Evolutionary conservation across 1,140 invertebrate genomes (phyloP), one percentile per base, ranked within the genome.

Genomic region (Drosophila pallidifrons): DNA sequence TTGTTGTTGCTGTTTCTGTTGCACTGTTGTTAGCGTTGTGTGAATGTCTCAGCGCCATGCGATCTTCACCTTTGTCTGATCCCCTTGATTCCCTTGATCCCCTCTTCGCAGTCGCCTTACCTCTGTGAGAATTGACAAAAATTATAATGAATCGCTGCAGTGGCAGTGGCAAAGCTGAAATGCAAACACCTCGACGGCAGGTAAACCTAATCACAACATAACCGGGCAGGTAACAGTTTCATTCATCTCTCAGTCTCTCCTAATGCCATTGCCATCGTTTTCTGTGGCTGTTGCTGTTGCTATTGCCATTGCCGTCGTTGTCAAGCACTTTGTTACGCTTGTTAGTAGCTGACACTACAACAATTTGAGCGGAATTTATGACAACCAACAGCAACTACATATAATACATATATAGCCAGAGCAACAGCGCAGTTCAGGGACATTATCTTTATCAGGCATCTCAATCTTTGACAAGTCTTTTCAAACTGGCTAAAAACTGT

Each of bases 101-200:
- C 20, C 20, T 25, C 20, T 3, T 25, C 20, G n/a, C 20, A 8
- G 8, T 30, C 41, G 11, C 57, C 2, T 47, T 77, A 72, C 67
- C 70, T 80, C 74, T 89, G 80, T 89, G 85, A 85, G 85, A 88
- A 83, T 89, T 85, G 81, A 88, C 83, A 88, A 88, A 76, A 89
- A 81, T 89, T 89, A 89, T 89, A 88, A 89, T 88, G 85, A 85
- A 76, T 78, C 67, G 69, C 77, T 64, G 16, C 47, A 66, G 45
- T 38, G n/a, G 30, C 41, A 52, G 20, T 20, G 58, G 41, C 60
- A 69, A 16, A 41, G 65, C 66, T 45, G 58, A 63, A 75, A 68
- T 78, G 82, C 71, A 60, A 74, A 87, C 72, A 80, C 67, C 68
- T 86, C 35, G 46, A 30, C 35, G 46, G 15, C 83, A 85, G 85